These are phyloP conservation scores for Argentina silus DNA, from an alignment of 2,797 vertebrate species.

Conservation along the genomic window DNA sequence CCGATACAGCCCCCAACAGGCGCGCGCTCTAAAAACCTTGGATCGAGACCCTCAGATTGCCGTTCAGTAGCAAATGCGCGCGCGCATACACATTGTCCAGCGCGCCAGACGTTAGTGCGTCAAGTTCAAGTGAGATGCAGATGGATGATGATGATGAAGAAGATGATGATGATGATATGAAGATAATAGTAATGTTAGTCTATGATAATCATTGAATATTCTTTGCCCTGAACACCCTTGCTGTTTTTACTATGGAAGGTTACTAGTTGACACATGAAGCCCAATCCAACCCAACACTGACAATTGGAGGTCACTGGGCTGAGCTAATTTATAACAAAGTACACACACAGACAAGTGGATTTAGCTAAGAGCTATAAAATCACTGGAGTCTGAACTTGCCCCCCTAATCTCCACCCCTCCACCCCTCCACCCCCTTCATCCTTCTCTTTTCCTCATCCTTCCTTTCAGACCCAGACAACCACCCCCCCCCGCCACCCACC, in stretches of 20 bases:
- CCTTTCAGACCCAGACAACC: background rate
- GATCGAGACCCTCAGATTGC: too few species aligned
- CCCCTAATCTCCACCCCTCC: background rate
- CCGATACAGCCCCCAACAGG: slow-evolving; percentile 30
- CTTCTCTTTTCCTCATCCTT: background rate
- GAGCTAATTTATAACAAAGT: slow-evolving; percentile 4
- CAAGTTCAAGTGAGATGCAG: background rate
- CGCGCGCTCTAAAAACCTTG: slow-evolving; percentile 46
- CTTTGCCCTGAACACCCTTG: background rate
- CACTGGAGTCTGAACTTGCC: background rate
- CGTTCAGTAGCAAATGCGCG: background rate
- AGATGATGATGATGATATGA: background rate
- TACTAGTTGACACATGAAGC: background rate
- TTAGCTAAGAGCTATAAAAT: background rate
- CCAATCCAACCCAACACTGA: background rate
- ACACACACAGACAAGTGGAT: background rate
- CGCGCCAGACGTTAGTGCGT: background rate
- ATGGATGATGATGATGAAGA: background rate
- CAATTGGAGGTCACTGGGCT: background rate
- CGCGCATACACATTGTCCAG: background rate
- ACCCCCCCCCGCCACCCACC: background rate
- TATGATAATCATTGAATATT: background rate
- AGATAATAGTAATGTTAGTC: background rate
- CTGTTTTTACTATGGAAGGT: background rate
- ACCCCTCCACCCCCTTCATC: background rate